A percentile compares a stretch with the other conserved stretches of the same genome.
These are phyloP conservation scores for Ormyrus rosae DNA, from an alignment of 2,888 invertebrate genomes.

Conservation along the genomic window DNA sequence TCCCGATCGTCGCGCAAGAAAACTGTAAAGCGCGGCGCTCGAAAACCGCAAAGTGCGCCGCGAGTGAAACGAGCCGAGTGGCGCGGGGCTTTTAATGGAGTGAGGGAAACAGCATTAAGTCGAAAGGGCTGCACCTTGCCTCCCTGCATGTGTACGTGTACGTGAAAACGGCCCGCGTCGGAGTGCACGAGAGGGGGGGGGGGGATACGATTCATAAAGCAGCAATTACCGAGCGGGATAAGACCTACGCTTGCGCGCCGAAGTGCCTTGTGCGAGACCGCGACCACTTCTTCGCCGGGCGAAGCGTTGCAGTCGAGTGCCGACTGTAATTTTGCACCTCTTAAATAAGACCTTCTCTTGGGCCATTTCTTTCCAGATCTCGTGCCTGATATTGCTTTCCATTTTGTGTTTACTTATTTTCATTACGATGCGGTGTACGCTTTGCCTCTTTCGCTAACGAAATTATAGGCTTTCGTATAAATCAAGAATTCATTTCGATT, in stretches of 20 bases:
- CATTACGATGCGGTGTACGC: neutral
- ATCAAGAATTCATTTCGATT: too few relatives aligned
- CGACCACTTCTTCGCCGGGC: neutral
- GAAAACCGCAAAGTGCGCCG: slow-evolving; percentile 67
- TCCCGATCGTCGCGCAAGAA: slow-evolving; percentile 40
- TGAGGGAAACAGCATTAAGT: slow-evolving; percentile 71
- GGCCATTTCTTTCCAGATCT: neutral
- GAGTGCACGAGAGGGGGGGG: slow-evolving; percentile 45
- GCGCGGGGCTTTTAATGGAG: slow-evolving; percentile 72
- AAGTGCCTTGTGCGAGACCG: neutral
- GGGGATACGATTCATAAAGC: slow-evolving; percentile 74
- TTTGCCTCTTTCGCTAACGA: too few relatives aligned
- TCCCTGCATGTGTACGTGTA: too few relatives aligned
- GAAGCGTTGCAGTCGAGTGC: neutral
- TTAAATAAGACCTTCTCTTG: slow-evolving; percentile 26
- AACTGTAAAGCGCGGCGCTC: slow-evolving; percentile 48
- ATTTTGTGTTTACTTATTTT: too few relatives aligned
- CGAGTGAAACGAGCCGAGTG: slow-evolving; percentile 73
- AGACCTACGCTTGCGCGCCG: neutral
- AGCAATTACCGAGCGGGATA: slow-evolving; percentile 70
- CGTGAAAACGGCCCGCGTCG: too few relatives aligned
- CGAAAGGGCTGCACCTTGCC: slow-evolving; percentile 57
- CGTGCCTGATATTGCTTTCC: too few relatives aligned
- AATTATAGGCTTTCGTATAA: too few relatives aligned
- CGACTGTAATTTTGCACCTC: slow-evolving; percentile 36